Evolutionary conservation across 2,113 vertebrate genomes (phyloP).

Genomic region (Probosciger aterrimus): DNA sequence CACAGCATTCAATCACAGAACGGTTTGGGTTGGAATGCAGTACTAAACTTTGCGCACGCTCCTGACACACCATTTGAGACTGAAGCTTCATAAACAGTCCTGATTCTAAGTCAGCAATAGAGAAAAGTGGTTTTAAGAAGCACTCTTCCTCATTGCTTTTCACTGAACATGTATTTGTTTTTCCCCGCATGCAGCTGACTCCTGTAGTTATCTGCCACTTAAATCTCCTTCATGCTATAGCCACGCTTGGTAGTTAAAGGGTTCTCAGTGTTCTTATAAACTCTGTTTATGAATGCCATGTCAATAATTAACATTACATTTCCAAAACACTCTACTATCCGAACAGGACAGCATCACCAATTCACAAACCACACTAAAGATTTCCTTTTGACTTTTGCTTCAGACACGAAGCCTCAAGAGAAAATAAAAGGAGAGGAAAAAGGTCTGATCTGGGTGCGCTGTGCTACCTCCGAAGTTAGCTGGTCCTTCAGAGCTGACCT

Average conservation of each 20-base stretch:
- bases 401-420: not conserved
- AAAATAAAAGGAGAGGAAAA: accelerated
- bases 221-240: accelerated
- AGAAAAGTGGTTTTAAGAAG: not conserved
- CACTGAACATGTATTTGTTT: accelerated
- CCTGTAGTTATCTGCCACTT: not conserved
- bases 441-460: accelerated
- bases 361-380: not conserved
- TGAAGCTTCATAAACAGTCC: not conserved
- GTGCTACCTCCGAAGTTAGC: no score
- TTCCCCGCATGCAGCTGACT: not conserved
- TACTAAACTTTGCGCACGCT: accelerated
- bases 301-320: not conserved
- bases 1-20: not conserved
- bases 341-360: not conserved
- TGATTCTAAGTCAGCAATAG: not conserved
- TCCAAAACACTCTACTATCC: not conserved
- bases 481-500: not conserved
- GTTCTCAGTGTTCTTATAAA: not conserved
- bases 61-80: accelerated
- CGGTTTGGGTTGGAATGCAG: not conserved
- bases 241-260: not conserved
- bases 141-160: accelerated
- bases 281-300: not conserved
- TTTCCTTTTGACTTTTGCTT: not conserved